These are phyloP conservation scores for Cordylochernes scorpioides DNA, from an alignment of 2,888 invertebrate species.

Conservation along the genomic window DNA sequence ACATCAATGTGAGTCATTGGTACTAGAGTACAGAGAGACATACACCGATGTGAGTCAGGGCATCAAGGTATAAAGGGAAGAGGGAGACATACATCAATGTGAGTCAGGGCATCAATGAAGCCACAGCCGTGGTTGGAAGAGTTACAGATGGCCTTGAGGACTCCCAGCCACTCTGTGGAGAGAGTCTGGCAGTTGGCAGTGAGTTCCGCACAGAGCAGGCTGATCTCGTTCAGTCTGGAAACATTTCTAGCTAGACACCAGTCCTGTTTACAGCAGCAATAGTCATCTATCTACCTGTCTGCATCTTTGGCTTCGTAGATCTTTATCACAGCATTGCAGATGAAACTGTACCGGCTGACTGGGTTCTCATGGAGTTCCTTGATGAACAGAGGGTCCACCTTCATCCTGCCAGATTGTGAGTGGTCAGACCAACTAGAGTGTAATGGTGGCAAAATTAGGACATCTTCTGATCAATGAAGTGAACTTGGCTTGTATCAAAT, in stretches of 20 bases:
- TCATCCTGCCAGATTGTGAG: constrained; percentile 13
- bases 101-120: constrained; percentile 62
- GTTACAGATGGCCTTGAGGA: constrained; percentile 66
- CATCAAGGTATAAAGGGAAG: constrained; percentile 19
- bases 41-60: too few species aligned
- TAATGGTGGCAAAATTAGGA: too few species aligned
- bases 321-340: constrained; percentile 73
- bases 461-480: too few species aligned
- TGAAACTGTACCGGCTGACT: constrained; percentile 78
- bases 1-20: too few species aligned
- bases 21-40: too few species aligned
- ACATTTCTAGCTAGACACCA: constrained; percentile 49
- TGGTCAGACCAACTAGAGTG: too few species aligned
- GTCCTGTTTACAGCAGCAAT: too few species aligned
- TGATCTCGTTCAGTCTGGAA: constrained; percentile 73
- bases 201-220: constrained; percentile 81
- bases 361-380: constrained; percentile 63
- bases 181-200: constrained; percentile 81
- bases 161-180: constrained; percentile 84
- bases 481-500: too few species aligned
- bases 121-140: constrained; percentile 45
- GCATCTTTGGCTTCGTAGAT: constrained; percentile 36
- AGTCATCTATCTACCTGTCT: constrained; percentile 19
- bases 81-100: constrained; percentile 40
- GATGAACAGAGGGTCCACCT: constrained; percentile 39